Conservation (phyloP, 2,113 vertebrate species). For the Clarias magur region DNA sequence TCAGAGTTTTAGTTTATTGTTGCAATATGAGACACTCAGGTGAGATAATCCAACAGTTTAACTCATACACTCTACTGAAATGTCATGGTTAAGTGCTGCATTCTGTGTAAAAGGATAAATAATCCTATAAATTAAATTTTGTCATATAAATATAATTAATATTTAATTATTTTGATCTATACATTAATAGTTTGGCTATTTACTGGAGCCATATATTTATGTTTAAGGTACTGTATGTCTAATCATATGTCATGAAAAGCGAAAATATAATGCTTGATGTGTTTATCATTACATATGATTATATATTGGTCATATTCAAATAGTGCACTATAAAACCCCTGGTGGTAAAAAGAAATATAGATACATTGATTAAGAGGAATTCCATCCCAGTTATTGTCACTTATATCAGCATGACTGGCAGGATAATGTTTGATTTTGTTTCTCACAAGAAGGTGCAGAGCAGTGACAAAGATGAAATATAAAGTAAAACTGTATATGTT, state of each 20-base stretch:
- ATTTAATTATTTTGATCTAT: background rate
- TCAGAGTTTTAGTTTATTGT: background rate
- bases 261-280: background rate
- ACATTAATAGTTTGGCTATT: background rate
- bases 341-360: background rate
- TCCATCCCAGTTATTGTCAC: background rate
- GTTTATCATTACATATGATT: background rate
- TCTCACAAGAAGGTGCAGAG: background rate
- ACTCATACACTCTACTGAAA: background rate
- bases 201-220: background rate
- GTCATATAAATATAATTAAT: background rate
- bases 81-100: conserved; percentile 4
- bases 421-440: background rate
- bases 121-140: background rate
- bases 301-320: background rate
- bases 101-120: background rate
- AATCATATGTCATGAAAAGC: background rate
- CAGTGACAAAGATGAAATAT: background rate
- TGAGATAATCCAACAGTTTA: background rate
- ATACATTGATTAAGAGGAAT: background rate
- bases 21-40: background rate
- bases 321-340: background rate
- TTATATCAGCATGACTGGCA: background rate
- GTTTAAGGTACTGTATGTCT: background rate
- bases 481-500: background rate